Percentiles rank a stretch among this genome's conserved stretches.
Evolutionary conservation across 2,113 vertebrate species (phyloP).

Genomic region (Perca flavescens): DNA sequence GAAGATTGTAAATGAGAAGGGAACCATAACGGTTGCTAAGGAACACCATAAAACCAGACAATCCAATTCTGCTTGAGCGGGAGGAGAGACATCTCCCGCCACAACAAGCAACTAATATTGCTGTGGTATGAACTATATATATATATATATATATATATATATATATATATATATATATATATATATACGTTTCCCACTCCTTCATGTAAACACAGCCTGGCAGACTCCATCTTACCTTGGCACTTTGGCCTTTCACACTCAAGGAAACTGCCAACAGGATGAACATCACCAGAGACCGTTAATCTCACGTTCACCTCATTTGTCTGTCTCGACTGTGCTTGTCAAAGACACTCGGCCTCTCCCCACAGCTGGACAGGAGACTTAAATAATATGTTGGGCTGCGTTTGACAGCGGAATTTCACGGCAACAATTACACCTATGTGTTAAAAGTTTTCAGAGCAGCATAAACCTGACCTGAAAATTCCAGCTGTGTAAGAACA

Average conservation of each 20-base stretch:
- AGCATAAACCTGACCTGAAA: background rate
- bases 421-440: no score
- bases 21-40: slow-evolving; percentile 73
- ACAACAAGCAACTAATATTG: slow-evolving; percentile 33
- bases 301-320: slow-evolving; percentile 44
- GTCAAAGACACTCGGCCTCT: slow-evolving; percentile 30
- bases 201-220: slow-evolving; percentile 45
- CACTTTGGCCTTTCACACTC: slow-evolving; percentile 12
- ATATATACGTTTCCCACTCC: background rate
- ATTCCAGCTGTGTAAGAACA: no score
- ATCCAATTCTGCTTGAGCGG: slow-evolving; percentile 36
- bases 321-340: slow-evolving; percentile 22
- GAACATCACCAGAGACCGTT: slow-evolving; percentile 10
- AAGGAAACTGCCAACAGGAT: slow-evolving; percentile 20
- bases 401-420: background rate
- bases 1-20: slow-evolving; percentile 57
- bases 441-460: background rate
- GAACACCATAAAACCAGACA: slow-evolving; percentile 65
- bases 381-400: background rate
- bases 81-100: slow-evolving; percentile 53
- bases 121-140: slow-evolving; percentile 18
- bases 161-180: no score
- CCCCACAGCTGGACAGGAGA: background rate
- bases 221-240: slow-evolving; percentile 29
- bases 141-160: background rate